Evolutionary conservation across 2,797 vertebrate species (phyloP).

Genomic region (Lepilemur ruficaudatus): DNA sequence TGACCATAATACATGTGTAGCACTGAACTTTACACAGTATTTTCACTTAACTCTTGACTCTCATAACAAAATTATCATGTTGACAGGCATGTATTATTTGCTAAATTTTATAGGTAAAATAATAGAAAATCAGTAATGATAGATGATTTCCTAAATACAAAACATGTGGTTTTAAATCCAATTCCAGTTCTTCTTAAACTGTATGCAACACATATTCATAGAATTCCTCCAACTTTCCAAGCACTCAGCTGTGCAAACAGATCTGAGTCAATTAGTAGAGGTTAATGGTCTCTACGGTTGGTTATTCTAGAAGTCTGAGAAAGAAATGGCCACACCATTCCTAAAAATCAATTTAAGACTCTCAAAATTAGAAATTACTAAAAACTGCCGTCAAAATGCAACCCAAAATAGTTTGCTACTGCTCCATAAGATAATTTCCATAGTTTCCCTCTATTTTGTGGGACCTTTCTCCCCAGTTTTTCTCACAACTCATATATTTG

Average conservation of each 20-base stretch:
- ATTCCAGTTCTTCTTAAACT: background rate
- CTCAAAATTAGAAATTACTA: background rate
- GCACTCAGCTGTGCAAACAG: background rate
- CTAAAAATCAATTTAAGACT: background rate
- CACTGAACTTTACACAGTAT: background rate
- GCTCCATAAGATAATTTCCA: background rate
- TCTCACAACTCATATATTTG: background rate
- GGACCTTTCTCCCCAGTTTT: background rate
- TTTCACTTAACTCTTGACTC: background rate
- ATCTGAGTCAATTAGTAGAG: background rate
- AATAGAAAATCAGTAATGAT: background rate
- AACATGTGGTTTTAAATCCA: background rate
- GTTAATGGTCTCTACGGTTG: background rate
- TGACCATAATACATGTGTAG: background rate
- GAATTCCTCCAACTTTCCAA: background rate
- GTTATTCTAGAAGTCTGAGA: background rate
- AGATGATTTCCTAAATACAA: background rate
- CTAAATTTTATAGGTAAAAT: conserved; percentile 14
- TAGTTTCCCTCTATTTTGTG: background rate
- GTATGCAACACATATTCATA: background rate
- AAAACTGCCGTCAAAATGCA: background rate
- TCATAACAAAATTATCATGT: background rate
- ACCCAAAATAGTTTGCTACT: background rate
- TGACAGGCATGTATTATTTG: background rate
- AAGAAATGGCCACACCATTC: background rate